Evolutionary conservation across 2,797 vertebrate genomes (phyloP), one percentile per base, ranked within the genome.

Genomic region (Clarias platycephalus): DNA sequence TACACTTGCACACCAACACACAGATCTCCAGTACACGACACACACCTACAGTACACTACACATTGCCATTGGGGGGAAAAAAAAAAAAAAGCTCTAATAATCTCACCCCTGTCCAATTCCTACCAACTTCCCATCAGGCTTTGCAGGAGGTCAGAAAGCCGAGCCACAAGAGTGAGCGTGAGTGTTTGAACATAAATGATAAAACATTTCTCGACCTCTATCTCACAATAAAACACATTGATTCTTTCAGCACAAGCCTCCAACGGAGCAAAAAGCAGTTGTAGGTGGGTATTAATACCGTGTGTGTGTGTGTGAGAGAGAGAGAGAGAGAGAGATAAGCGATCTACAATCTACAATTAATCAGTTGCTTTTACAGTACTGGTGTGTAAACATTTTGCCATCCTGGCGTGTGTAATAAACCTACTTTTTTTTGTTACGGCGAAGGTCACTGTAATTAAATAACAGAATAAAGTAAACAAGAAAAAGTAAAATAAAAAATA

Each of bases 51-150:
- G 44, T 12, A 49, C 12, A 31, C 13, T 26, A 40, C 34, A 63
- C 3, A 75, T 53, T 28, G 16, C 16, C 49, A 20, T 31, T 49
- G 44, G 37, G 37, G 37, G 34, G 31, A 4, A 37, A 37, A 44
- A 44, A 28, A 22, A 34, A 22, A 18, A 58, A 53, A 76, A 76
- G 4, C 16, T 26, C 26, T 10, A 62, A n/a, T 16, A 78, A 37
- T 15, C 34, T 60, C 55, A 60, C 22, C 34, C 10, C 58, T 37
- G 57, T 58, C 66, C 20, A n/a, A 34, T 71, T 9, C 49, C 67
- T 71, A 24, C 28, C 5, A n/a, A 76, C 15, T 49, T 83, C 80
- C 49, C n/a, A 83, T 71, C n/a, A 63, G 62, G 68, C 24, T 40
- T 70, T 37, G 74, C 64, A 57, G 24, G 28, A 55, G 57, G 64